Evolutionary conservation across 2,113 vertebrate genomes (phyloP).

Genomic region (Cyanistes caeruleus): DNA sequence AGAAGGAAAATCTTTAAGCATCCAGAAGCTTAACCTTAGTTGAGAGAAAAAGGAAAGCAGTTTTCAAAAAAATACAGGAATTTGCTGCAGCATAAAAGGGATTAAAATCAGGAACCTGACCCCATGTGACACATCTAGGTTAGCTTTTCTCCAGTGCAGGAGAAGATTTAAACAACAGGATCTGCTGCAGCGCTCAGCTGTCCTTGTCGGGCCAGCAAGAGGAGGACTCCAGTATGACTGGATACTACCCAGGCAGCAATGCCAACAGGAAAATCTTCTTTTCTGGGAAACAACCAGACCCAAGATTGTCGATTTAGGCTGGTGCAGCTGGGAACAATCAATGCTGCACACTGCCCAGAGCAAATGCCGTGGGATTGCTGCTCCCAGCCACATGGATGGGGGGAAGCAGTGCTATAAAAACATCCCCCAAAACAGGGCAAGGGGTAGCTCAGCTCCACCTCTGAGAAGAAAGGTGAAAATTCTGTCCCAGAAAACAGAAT

Average conservation of each 20-base stretch:
- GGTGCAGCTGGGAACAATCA: neutral
- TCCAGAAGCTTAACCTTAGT: neutral
- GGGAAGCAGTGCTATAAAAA: neutral
- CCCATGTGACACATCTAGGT: neutral
- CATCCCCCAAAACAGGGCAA: neutral
- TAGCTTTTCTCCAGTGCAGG: neutral
- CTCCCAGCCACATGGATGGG: neutral
- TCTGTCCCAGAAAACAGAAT: neutral
- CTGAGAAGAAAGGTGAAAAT: neutral
- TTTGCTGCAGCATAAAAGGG: neutral
- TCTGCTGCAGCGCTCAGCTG: neutral
- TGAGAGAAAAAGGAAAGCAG: neutral
- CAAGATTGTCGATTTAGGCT: neutral
- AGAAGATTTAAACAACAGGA: neutral
- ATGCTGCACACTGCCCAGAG: neutral
- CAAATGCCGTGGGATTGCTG: rapidly evolving
- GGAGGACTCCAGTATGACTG: rapidly evolving
- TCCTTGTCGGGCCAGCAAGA: neutral
- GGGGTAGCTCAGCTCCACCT: neutral
- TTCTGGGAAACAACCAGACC: neutral
- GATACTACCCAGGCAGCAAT: neutral
- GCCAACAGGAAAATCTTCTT: neutral
- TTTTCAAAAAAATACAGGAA: neutral
- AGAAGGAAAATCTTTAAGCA: neutral
- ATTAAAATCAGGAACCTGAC: neutral